Base-by-base conservation (phyloP, 37 sponge, comb jelly and placozoan species). In the Chondrosia reniformis region DNA sequence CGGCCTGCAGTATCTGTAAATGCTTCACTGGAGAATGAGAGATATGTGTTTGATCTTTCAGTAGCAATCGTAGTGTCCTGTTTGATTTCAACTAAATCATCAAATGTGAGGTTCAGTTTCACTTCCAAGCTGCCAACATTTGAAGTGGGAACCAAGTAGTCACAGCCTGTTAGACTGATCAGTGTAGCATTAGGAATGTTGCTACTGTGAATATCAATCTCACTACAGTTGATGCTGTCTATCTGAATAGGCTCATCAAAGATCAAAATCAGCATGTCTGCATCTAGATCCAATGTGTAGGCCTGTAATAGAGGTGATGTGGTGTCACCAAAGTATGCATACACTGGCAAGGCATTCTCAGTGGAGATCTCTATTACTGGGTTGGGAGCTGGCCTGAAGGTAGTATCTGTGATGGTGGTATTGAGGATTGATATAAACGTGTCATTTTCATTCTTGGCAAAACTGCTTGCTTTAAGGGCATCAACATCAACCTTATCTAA, bases 241-340 rank as follows among this genome's bases (percentile, higher is more conserved):
- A 62, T 63, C 21, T 84, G 55, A 27, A 92, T 72, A n/a, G 96
- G 96, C 55, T 95, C 96, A 79, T 89, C 79, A 63, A 92, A 95
- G 0, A 93, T 92, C 19, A 95, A 80, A 6, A 78, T 84, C 4
- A 95, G 76, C 8, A 76, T 76, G 46, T 90, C 86, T 25, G 45
- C 75, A 78, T 92, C 87, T 85, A 95, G 76, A 40, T 95, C 87
- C 9, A 95, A 80, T 0, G 89, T 86, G 58, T 78, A 89, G 19
- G 69, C 64, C 13, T 49, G 19, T 13, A 95, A 79, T 33, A n/a
- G 39, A 38, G 92, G 92, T 15, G 36, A 49, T 25, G 80, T 86
- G 19, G 37, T 66, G 46, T 95, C 96, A 64, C 33, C 55, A 74
- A 67, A 77, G 56, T 78, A 92, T 12, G 24, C 59, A 8, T 27